Evolutionary conservation across 2,888 invertebrate species (phyloP).

Genomic region (Venustoraphidia nigricollis): DNA sequence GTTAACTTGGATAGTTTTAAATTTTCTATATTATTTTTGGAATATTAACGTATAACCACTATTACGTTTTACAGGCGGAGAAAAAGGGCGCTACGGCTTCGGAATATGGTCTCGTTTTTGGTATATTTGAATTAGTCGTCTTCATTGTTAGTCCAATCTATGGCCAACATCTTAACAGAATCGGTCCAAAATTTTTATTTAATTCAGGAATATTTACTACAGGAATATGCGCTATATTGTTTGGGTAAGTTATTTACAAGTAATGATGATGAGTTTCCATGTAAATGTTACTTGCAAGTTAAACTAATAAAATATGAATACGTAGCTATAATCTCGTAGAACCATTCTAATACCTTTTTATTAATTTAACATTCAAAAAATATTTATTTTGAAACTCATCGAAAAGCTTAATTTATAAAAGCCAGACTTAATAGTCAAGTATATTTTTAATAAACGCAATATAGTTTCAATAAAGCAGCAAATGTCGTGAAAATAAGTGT

Average conservation of each 20-base stretch:
- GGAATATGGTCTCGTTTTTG: constrained; percentile 77
- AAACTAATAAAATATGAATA: too few species aligned
- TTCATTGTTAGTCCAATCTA: constrained; percentile 71
- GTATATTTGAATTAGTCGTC: constrained; percentile 70
- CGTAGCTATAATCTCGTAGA: neutral
- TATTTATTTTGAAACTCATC: neutral
- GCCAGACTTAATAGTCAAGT: too few species aligned
- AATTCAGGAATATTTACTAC: constrained; percentile 72
- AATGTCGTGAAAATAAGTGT: neutral
- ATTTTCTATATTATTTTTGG: too few species aligned
- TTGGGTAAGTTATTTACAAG: constrained; percentile 40
- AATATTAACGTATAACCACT: too few species aligned
- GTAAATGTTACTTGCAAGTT: too few species aligned
- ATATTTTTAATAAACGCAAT: too few species aligned
- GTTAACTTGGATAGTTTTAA: too few species aligned
- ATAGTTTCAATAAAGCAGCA: too few species aligned
- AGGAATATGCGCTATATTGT: constrained; percentile 67
- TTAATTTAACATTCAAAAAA: too few species aligned
- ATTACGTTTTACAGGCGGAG: constrained; percentile 63
- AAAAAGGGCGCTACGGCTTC: constrained; percentile 65
- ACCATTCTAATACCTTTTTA: neutral
- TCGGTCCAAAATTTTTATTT: constrained; percentile 69
- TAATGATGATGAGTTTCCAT: too few species aligned
- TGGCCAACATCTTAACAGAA: constrained; percentile 59
- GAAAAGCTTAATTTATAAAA: neutral